Percentiles rank a stretch among this genome's conserved stretches.
phyloP scores from a whole-genome alignment of 2,888 invertebrate genomes.

The Philonicus albiceps region DNA sequence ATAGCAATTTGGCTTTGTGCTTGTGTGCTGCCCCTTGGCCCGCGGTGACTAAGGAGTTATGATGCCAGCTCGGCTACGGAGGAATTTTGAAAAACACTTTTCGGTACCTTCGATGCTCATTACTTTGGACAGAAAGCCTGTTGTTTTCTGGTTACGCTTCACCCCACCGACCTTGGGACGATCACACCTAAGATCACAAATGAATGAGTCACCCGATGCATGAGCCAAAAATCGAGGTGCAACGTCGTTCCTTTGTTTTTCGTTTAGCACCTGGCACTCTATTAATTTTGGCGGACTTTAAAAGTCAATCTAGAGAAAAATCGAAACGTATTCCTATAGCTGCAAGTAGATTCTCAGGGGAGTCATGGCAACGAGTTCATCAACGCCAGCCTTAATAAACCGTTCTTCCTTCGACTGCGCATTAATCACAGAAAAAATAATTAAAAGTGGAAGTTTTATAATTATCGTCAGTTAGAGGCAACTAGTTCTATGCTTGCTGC shows the following conservation, averaged over 20 bases:
- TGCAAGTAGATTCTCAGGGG: neutral
- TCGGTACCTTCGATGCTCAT: neutral
- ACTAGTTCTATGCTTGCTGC: neutral
- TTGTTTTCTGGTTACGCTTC: neutral
- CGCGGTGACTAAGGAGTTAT: neutral
- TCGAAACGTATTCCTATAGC: no score
- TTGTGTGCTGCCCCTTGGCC: neutral
- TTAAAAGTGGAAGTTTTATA: constrained; percentile 44
- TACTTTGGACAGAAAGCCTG: neutral
- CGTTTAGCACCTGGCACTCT: neutral
- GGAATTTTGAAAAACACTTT: neutral
- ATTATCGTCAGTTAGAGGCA: constrained; percentile 44
- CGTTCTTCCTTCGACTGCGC: neutral
- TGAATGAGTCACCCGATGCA: neutral
- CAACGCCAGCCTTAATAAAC: neutral
- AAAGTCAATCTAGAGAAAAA: neutral
- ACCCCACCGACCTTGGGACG: neutral
- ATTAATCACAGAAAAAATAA: constrained; percentile 36
- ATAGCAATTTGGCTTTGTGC: neutral
- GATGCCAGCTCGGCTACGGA: neutral
- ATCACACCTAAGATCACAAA: neutral
- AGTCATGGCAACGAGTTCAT: neutral
- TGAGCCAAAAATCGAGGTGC: neutral
- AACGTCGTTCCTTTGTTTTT: neutral
- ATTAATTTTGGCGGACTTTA: neutral